Percentiles rank a stretch among this genome's conserved stretches.
Conservation (phyloP, 2,113 vertebrate genomes). For the Eulemur rufifrons region DNA sequence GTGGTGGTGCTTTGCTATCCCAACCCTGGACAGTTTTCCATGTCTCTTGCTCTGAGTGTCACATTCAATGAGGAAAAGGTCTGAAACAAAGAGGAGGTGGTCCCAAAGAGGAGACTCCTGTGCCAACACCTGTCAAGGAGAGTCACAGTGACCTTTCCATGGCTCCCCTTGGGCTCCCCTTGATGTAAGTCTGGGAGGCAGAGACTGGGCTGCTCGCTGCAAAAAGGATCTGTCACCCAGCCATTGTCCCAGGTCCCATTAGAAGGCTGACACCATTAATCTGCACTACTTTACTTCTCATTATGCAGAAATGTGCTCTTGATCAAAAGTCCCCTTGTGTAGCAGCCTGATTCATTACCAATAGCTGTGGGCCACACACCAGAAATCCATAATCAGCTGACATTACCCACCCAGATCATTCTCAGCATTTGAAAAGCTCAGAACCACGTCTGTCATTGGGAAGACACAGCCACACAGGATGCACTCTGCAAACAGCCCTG, state of each 20-base stretch:
- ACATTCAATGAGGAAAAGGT: neutral
- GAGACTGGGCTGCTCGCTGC: constrained; percentile 37
- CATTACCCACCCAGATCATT: constrained; percentile 50
- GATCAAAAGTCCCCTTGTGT: constrained; percentile 73
- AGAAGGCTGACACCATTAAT: constrained; percentile 75
- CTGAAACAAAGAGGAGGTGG: constrained; percentile 27
- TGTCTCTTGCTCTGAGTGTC: neutral
- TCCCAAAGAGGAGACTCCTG: neutral
- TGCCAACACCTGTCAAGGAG: constrained; percentile 22
- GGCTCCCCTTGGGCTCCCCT: constrained; percentile 28
- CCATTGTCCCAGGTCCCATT: constrained; percentile 63
- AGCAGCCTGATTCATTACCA: constrained; percentile 68
- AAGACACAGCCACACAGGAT: neutral
- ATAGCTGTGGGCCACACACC: constrained; percentile 62
- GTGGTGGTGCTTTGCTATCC: neutral
- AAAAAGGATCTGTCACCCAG: constrained; percentile 66
- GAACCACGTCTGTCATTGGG: neutral
- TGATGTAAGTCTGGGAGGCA: constrained; percentile 1
- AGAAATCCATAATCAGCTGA: constrained; percentile 69
- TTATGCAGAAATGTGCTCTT: constrained; percentile 70
- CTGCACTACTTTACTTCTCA: constrained; percentile 69
- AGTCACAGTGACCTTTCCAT: constrained; percentile 44
- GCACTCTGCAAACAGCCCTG: neutral
- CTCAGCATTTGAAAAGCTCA: constrained; percentile 9
- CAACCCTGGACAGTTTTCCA: neutral